A percentile compares a stretch with the other conserved stretches of the same genome.
phyloP scores from a whole-genome alignment of 2,797 vertebrate species.

The Spinibarbus caldwelli region DNA sequence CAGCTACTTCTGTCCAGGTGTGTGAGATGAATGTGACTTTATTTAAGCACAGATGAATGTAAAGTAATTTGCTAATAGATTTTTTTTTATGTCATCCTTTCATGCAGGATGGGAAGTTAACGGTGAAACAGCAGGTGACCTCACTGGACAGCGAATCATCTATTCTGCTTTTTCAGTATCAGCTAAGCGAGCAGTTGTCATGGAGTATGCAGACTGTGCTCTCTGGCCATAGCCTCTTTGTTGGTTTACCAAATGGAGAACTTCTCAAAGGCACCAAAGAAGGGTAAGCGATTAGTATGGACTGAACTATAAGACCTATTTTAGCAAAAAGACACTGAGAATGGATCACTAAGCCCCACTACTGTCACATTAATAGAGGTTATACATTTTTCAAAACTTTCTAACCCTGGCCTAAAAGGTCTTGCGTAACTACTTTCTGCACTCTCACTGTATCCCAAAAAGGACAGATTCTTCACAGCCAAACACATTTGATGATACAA shows the following conservation, averaged over 20 bases:
- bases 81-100: not conserved
- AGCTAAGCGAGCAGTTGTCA: constrained; percentile 87
- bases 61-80: not conserved
- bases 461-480: not conserved
- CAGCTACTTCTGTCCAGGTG: not conserved
- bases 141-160: constrained; percentile 83
- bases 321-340: not conserved
- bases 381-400: constrained; percentile 15
- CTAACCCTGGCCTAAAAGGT: constrained; percentile 15
- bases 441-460: not conserved
- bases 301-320: not conserved
- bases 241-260: constrained; percentile 51
- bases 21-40: not conserved
- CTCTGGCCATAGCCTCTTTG: constrained; percentile 47
- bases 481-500: not conserved
- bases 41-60: not conserved
- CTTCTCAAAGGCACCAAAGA: constrained; percentile 48
- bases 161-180: constrained; percentile 89
- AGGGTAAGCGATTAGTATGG: constrained; percentile 16
- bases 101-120: constrained; percentile 89
- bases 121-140: constrained; percentile 88
- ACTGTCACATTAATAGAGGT: not conserved
- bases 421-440: not conserved
- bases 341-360: not conserved
- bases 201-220: constrained; percentile 90